Conservation (phyloP, 2,797 vertebrate genomes). For the Dallia pectoralis region DNA sequence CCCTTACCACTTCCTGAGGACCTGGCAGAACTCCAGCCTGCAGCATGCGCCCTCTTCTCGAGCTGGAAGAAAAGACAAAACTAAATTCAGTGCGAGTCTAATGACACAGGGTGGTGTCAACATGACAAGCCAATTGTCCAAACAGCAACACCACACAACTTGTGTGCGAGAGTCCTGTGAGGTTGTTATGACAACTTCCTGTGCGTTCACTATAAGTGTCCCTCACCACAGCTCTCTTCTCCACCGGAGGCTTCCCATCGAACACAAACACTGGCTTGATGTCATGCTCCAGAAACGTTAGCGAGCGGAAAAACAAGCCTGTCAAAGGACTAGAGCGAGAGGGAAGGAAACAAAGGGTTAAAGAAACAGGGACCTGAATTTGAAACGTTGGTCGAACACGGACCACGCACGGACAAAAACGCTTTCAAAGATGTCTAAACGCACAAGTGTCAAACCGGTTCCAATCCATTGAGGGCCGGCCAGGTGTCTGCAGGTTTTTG, state of each 20-base stretch:
- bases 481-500: too few species aligned
- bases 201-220: neutral
- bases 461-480: too few species aligned
- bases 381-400: too few species aligned
- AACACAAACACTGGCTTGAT: conserved; percentile 84
- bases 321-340: conserved; percentile 64
- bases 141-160: neutral
- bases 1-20: conserved; percentile 56
- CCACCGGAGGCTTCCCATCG: conserved; percentile 75
- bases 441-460: neutral
- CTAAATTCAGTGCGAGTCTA: neutral
- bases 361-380: neutral
- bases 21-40: conserved; percentile 51
- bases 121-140: neutral
- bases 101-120: neutral
- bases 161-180: neutral
- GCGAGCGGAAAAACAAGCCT: conserved; percentile 79
- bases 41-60: conserved; percentile 65
- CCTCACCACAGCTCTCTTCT: conserved; percentile 77
- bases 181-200: neutral
- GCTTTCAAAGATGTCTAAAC: too few species aligned
- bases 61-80: conserved; percentile 57
- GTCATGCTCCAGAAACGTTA: conserved; percentile 79
- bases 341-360: conserved; percentile 8
- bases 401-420: neutral